These are phyloP conservation scores for Fukomys damarensis DNA, from an alignment of 2,113 vertebrate genomes.

Conservation along the genomic window DNA sequence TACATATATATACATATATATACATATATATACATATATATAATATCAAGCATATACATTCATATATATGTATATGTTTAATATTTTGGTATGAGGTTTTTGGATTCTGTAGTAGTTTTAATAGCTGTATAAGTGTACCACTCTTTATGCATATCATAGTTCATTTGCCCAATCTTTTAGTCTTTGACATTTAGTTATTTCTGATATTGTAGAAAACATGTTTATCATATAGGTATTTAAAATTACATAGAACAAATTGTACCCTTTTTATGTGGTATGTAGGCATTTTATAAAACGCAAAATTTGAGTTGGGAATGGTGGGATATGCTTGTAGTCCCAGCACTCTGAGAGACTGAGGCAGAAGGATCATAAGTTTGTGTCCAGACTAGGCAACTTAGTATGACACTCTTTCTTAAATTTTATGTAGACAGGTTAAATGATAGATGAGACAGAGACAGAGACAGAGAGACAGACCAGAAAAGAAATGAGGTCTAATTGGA, in stretches of 20 bases:
- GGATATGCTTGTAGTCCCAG: background rate
- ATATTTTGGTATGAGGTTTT: slow-evolving; percentile 30
- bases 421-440: background rate
- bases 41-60: background rate
- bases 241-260: slow-evolving; percentile 7
- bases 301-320: background rate
- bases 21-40: background rate
- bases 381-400: background rate
- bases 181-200: slow-evolving; percentile 31
- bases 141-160: background rate
- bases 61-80: background rate
- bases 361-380: background rate
- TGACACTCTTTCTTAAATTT: background rate
- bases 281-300: slow-evolving; percentile 40
- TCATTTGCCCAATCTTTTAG: background rate
- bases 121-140: background rate
- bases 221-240: slow-evolving; percentile 44
- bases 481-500: no score
- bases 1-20: background rate
- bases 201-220: slow-evolving; percentile 3
- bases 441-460: no score
- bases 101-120: slow-evolving; percentile 31
- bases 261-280: background rate
- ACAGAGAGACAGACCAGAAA: no score
- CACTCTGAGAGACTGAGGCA: background rate